Evolutionary conservation across 2,797 vertebrate species (phyloP).

Genomic region (Rhyacichthys aspro): DNA sequence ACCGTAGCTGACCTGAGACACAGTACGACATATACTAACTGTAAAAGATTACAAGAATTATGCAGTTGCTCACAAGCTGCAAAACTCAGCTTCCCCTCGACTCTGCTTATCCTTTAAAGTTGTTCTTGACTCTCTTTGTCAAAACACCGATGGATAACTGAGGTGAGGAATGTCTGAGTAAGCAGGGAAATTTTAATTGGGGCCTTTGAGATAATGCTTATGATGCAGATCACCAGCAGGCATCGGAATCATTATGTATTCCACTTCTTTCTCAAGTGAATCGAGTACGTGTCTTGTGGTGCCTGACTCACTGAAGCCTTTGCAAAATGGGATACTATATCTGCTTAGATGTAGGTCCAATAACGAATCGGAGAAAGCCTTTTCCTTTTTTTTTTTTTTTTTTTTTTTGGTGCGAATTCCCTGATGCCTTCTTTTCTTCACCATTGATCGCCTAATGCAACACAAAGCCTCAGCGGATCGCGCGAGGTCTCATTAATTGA

Average conservation of each 20-base stretch:
- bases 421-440: constrained; percentile 40
- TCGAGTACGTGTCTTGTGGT: constrained; percentile 19
- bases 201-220: constrained; percentile 50
- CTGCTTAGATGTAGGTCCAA: background rate
- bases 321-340: constrained; percentile 4
- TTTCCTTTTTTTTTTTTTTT: constrained; percentile 7
- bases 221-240: constrained; percentile 41
- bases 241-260: constrained; percentile 34
- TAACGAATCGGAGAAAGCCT: background rate
- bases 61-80: too few species aligned
- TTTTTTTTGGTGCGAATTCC: constrained; percentile 12
- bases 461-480: constrained; percentile 30
- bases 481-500: constrained; percentile 43
- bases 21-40: too few species aligned
- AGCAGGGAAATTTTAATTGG: constrained; percentile 65
- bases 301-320: constrained; percentile 22
- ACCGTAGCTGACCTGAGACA: too few species aligned
- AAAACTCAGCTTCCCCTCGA: too few species aligned
- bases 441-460: constrained; percentile 35
- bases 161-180: constrained; percentile 27
- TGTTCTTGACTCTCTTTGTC: constrained; percentile 7
- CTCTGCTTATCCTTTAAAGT: background rate
- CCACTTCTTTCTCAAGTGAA: constrained; percentile 30
- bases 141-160: constrained; percentile 14
- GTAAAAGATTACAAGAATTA: too few species aligned